Evolutionary conservation across 2,113 vertebrate species (phyloP).

Genomic region (Epinephelus cyanopodus): DNA sequence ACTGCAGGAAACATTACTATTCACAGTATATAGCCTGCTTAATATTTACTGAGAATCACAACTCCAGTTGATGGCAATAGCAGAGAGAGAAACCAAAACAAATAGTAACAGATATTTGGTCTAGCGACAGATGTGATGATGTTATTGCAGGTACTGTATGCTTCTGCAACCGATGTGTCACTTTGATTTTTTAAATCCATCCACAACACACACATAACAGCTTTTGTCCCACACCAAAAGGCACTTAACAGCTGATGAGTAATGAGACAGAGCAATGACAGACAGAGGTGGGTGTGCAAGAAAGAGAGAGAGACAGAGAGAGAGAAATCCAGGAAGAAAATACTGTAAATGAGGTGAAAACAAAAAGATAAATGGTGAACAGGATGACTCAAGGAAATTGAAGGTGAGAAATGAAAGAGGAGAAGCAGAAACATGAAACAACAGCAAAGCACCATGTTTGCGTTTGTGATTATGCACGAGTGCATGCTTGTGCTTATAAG

Average conservation of each 20-base stretch:
- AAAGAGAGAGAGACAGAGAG: background rate
- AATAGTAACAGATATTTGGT: background rate
- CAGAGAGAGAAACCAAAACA: background rate
- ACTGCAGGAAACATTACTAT: background rate
- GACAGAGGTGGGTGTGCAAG: slow-evolving; percentile 1
- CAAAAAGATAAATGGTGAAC: background rate
- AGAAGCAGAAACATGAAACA: slow-evolving; percentile 1
- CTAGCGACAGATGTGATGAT: slow-evolving; percentile 18
- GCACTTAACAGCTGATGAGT: slow-evolving; percentile 46
- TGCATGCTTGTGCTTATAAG: slow-evolving; percentile 18
- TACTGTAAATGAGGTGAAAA: slow-evolving; percentile 1
- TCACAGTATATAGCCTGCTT: background rate
- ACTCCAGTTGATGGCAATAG: background rate
- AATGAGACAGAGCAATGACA: slow-evolving; percentile 36
- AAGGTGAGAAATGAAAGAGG: background rate
- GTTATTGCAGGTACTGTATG: slow-evolving; percentile 9
- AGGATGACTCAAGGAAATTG: slow-evolving; percentile 20
- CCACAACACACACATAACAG: slow-evolving; percentile 20
- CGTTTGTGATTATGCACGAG: slow-evolving; percentile 37
- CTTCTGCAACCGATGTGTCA: slow-evolving; percentile 13
- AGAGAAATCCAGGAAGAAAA: slow-evolving; percentile 2
- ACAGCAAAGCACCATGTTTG: background rate
- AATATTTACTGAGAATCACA: background rate
- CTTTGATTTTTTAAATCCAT: slow-evolving; percentile 32
- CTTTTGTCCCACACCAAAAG: slow-evolving; percentile 28